These are phyloP conservation scores for Acomys russatus DNA, from an alignment of 2,797 vertebrate genomes.

Conservation along the genomic window DNA sequence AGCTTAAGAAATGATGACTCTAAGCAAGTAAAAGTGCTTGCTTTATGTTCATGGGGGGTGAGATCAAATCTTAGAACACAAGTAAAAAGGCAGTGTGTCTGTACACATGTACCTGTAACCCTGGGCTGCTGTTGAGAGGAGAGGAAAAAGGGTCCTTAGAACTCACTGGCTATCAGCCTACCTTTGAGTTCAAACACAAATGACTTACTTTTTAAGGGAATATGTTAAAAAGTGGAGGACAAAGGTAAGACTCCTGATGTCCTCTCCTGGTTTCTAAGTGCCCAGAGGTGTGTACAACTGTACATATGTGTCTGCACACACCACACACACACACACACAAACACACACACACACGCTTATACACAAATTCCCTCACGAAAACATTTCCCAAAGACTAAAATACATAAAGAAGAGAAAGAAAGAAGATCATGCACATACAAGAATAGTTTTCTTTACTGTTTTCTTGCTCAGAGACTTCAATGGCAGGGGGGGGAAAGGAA, in stretches of 20 bases:
- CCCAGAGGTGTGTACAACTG: background rate
- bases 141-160: no score
- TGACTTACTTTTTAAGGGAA: background rate
- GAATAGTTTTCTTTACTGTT: background rate
- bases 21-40: background rate
- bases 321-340: background rate
- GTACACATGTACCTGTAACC: background rate
- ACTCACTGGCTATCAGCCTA: background rate
- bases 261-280: no score
- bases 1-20: background rate
- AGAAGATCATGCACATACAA: background rate
- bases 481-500: slow-evolving; percentile 10
- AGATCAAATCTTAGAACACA: background rate
- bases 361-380: no score
- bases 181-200: background rate
- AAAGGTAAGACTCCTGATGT: background rate
- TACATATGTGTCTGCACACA: background rate
- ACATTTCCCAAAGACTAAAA: background rate
- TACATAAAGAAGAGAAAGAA: background rate
- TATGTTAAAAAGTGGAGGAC: no score
- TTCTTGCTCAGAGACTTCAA: slow-evolving; percentile 11
- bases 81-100: background rate
- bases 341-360: background rate
- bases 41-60: background rate
- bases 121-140: no score